Conservation (phyloP, 2,113 vertebrate species). For the Gavialis gangeticus region DNA sequence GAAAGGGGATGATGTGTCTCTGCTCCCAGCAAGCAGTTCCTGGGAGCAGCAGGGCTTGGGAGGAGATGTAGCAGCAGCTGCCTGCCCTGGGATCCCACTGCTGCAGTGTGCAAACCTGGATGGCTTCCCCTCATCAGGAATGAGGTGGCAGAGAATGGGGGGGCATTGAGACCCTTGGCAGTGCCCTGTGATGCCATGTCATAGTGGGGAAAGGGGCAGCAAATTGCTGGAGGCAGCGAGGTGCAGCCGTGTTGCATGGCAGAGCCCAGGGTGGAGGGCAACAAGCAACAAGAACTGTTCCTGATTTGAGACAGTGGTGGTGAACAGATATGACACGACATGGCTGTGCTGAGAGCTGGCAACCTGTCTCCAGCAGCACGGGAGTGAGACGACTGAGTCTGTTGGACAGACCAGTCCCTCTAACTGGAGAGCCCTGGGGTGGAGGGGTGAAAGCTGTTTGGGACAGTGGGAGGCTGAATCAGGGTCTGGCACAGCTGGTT, state of each 20-base stretch:
- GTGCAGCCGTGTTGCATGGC: too few relatives aligned
- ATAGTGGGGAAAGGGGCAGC: too few relatives aligned
- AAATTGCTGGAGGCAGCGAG: too few relatives aligned
- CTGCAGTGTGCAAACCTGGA: too few relatives aligned
- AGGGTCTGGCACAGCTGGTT: too few relatives aligned
- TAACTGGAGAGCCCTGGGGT: neutral
- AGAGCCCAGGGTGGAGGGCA: neutral
- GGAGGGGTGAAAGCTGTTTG: too few relatives aligned
- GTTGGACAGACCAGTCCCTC: neutral
- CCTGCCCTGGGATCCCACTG: neutral
- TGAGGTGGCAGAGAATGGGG: neutral
- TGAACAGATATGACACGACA: neutral
- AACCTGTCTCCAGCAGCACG: neutral
- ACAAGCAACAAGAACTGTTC: neutral
- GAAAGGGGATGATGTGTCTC: neutral
- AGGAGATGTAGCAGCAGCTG: neutral
- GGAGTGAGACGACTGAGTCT: neutral
- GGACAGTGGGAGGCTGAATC: too few relatives aligned
- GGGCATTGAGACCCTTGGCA: neutral
- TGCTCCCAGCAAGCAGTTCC: neutral
- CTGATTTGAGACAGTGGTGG: neutral
- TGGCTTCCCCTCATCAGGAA: neutral
- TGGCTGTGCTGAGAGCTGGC: too few relatives aligned
- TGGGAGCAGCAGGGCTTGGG: neutral
- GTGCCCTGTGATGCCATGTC: too few relatives aligned